These are phyloP conservation scores for Actenoides lindsayi DNA, from an alignment of 2,113 vertebrate genomes.

Conservation along the genomic window DNA sequence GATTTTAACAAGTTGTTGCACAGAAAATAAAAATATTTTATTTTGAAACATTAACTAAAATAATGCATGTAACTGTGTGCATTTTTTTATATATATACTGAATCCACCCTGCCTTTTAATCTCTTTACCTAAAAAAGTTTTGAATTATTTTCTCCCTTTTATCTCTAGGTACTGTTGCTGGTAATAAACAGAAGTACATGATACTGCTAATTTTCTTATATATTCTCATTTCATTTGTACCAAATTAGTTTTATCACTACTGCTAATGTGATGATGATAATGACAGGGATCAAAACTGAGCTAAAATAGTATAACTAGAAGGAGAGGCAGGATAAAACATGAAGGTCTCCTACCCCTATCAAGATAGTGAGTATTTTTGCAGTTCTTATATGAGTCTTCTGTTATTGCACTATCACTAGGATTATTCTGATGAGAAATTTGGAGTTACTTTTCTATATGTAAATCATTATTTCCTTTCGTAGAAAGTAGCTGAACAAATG, in stretches of 20 bases:
- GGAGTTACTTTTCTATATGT: neutral
- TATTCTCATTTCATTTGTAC: neutral
- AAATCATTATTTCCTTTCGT: neutral
- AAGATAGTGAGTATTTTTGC: neutral
- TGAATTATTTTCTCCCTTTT: neutral
- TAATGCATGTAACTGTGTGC: neutral
- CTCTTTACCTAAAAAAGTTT: neutral
- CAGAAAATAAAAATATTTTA: neutral
- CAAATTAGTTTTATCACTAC: neutral
- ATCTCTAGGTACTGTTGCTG: neutral
- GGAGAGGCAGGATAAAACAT: neutral
- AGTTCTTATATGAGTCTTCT: neutral
- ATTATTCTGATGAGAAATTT: neutral
- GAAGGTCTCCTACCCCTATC: neutral
- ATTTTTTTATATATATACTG: neutral
- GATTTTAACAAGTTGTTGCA: neutral
- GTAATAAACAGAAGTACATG: neutral
- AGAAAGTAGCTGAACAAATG: neutral
- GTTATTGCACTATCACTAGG: neutral
- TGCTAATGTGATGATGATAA: neutral
- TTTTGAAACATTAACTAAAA: neutral
- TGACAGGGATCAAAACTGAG: neutral
- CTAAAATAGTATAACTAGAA: neutral
- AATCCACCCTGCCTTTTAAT: neutral
- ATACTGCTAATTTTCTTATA: neutral